These are phyloP conservation scores for Netelia inedita DNA, from an alignment of 2,888 invertebrate genomes.

Conservation along the genomic window DNA sequence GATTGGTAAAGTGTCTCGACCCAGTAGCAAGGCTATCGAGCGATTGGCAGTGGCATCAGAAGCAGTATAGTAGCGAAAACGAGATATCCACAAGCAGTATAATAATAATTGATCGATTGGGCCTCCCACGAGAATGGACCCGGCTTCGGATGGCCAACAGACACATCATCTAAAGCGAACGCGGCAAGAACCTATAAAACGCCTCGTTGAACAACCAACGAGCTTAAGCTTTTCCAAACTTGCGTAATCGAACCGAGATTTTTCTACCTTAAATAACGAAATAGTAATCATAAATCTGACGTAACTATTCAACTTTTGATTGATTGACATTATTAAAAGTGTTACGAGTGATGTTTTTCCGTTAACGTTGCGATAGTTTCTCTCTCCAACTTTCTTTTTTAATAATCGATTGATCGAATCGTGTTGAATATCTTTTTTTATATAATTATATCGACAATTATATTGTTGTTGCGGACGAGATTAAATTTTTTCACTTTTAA, in stretches of 20 bases:
- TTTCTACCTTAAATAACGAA: neutral
- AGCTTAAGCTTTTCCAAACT: neutral
- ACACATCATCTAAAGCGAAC: neutral
- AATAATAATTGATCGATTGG: conserved; percentile 65
- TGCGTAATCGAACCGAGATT: neutral
- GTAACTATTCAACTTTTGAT: neutral
- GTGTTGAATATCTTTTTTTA: too few species aligned
- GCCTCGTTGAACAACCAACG: neutral
- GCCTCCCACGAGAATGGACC: neutral
- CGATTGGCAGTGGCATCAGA: neutral
- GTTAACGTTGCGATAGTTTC: neutral
- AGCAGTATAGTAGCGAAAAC: neutral
- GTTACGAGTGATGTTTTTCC: neutral
- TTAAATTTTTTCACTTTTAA: too few species aligned
- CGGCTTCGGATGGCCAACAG: neutral
- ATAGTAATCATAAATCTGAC: neutral
- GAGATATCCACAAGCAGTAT: conserved; percentile 23
- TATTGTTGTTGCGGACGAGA: too few species aligned
- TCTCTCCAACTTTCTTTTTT: neutral
- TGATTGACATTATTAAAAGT: neutral
- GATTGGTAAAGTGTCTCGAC: conserved; percentile 43
- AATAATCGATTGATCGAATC: too few species aligned
- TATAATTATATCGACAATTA: too few species aligned
- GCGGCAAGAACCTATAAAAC: neutral
- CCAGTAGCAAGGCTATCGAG: conserved; percentile 9